A percentile compares a stretch with the other conserved stretches of the same genome.
Evolutionary conservation across 2,797 vertebrate genomes (phyloP).

Genomic region (Lepidocolaptes lacrymiger): DNA sequence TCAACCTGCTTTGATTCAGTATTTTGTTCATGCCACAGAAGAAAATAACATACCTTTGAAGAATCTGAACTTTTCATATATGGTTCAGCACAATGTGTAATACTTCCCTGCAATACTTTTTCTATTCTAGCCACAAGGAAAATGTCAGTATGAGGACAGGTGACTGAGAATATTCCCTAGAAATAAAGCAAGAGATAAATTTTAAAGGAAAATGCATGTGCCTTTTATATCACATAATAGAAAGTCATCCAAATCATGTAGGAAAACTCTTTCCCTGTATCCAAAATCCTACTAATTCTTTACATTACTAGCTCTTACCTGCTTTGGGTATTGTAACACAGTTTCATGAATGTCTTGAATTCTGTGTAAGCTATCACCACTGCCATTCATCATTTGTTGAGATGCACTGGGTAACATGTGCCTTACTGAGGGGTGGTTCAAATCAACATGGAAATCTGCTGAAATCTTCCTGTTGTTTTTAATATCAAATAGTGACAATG

Average conservation of each 20-base stretch:
- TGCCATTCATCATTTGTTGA: slow-evolving; percentile 81
- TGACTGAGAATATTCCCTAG: slow-evolving; percentile 95
- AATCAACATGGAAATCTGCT: slow-evolving; percentile 93
- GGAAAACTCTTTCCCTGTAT: not conserved
- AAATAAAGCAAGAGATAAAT: not conserved
- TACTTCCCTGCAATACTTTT: slow-evolving; percentile 95
- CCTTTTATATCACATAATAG: not conserved
- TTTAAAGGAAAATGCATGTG: not conserved
- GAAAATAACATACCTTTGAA: slow-evolving; percentile 83
- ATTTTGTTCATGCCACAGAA: not conserved
- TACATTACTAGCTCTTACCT: slow-evolving; percentile 77
- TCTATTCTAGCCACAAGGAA: slow-evolving; percentile 95
- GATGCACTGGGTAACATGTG: slow-evolving; percentile 82
- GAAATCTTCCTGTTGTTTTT: slow-evolving; percentile 95
- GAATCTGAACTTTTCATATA: slow-evolving; percentile 98
- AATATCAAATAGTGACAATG: slow-evolving; percentile 92
- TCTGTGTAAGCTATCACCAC: slow-evolving; percentile 68
- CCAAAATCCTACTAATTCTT: not conserved
- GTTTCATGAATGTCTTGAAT: slow-evolving; percentile 79
- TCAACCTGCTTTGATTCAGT: not conserved
- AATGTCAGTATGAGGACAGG: slow-evolving; percentile 95
- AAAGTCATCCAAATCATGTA: not conserved
- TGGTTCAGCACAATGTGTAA: slow-evolving; percentile 93
- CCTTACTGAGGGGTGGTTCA: slow-evolving; percentile 90
- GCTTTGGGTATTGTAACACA: slow-evolving; percentile 87